phyloP scores from a whole-genome alignment of 1,140 invertebrate genomes.

The Drosophila ficusphila region DNA sequence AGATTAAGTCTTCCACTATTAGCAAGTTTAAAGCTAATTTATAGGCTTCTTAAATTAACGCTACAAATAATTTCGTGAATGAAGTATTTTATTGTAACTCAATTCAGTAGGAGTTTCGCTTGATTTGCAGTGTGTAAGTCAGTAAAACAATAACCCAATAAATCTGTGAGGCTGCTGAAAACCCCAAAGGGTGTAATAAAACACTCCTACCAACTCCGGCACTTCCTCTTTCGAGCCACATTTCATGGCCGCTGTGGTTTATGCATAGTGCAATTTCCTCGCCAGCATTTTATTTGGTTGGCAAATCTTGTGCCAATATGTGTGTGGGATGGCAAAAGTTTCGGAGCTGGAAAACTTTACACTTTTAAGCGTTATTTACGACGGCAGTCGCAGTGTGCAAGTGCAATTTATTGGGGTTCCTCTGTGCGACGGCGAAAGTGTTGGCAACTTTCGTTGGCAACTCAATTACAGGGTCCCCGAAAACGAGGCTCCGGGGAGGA shows the following conservation, averaged over 20 bases:
- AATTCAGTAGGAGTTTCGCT: too few relatives aligned
- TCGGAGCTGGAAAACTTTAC: conserved; percentile 38
- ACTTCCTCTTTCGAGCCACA: conserved; percentile 5
- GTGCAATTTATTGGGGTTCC: conserved; percentile 52
- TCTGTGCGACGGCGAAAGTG: conserved; percentile 31
- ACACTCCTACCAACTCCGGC: neutral
- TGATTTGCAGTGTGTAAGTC: neutral
- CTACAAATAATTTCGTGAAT: too few relatives aligned
- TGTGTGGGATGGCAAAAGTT: conserved; percentile 35
- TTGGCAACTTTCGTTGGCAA: conserved; percentile 59
- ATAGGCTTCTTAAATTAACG: too few relatives aligned
- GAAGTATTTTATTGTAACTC: too few relatives aligned
- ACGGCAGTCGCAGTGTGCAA: conserved; percentile 18
- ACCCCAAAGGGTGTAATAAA: neutral
- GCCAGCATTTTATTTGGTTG: conserved; percentile 4
- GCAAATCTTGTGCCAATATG: conserved; percentile 37
- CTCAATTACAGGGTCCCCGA: conserved; percentile 57
- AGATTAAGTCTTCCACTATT: neutral
- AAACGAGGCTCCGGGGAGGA: conserved; percentile 44
- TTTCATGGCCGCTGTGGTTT: conserved; percentile 35
- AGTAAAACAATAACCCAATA: neutral
- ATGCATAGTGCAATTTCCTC: conserved; percentile 22
- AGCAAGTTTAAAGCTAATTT: too few relatives aligned
- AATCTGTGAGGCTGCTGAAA: neutral
- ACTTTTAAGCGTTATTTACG: conserved; percentile 55